Base-by-base conservation (phyloP, 2,888 invertebrate genomes). In the Ditula angustiorana region DNA sequence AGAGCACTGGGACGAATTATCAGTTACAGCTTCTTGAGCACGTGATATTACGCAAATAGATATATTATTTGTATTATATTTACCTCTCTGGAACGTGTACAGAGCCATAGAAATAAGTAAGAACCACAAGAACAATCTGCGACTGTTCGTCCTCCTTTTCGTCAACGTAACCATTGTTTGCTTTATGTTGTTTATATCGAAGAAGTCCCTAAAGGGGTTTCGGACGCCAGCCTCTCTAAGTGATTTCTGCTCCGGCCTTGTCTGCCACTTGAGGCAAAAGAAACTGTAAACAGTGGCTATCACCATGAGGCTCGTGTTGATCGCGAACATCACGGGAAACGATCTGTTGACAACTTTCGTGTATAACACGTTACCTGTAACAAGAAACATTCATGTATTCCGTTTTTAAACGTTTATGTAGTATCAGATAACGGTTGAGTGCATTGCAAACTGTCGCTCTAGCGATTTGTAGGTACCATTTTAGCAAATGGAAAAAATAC, bases 1-100 rank as follows among this genome's bases (percentile, higher is more conserved):
- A 26, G 5, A 26, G 26, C 5, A 26, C n/a, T 26, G 26, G 26
- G 26, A 26, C 26, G 5, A 26, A 26, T 21, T 35, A 53, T 33
- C 21, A 13, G n/a, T n/a, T n/a, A n/a, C n/a, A n/a, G 23, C 21
- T 24, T n/a, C 47, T 26, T 46, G 8, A 30, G 10, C 8, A 16
- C 33, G 52, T n/a, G n/a, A n/a, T n/a, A n/a, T n/a, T n/a, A n/a
- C 8, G 19, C 8, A 19, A 59, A 26, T 47, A 37, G n/a, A n/a
- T n/a, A n/a, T n/a, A n/a, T n/a, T n/a, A n/a, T n/a, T n/a, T n/a
- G n/a, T n/a, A n/a, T n/a, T n/a, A n/a, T 47, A 75, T 76, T 71
- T 71, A 94, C 94, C 94, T 79, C 97, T 94, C 83, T 97, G 97
- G 79, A 97, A 97, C 53, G 96, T 96, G 74, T 97, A 97, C 55